phyloP scores from a whole-genome alignment of 1,140 invertebrate species.

The Brevipalpus yothersi region DNA sequence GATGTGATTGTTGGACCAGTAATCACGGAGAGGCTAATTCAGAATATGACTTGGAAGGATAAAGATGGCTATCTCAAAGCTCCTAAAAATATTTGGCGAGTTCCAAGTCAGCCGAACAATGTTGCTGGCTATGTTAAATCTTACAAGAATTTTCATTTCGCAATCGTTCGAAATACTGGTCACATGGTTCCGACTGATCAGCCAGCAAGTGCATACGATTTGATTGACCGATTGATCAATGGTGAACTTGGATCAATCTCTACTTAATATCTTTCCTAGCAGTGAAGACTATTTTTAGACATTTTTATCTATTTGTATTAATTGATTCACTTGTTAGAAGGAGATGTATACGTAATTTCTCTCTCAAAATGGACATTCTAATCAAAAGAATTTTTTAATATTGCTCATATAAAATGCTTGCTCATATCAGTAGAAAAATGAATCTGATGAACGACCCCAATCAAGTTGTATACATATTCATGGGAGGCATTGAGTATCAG shows the following conservation, averaged over 20 bases:
- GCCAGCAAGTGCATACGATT: constrained; percentile 43
- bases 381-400: too few species aligned
- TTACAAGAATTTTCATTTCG: constrained; percentile 43
- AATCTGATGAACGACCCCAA: too few species aligned
- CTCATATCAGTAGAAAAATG: too few species aligned
- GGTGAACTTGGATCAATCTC: background rate
- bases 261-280: too few species aligned
- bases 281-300: too few species aligned
- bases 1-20: constrained; percentile 66
- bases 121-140: constrained; percentile 50
- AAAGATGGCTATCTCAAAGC: constrained; percentile 35
- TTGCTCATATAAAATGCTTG: too few species aligned
- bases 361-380: too few species aligned
- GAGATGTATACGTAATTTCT: too few species aligned
- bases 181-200: constrained; percentile 62
- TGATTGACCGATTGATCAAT: constrained; percentile 44
- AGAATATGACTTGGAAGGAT: constrained; percentile 35
- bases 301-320: too few species aligned
- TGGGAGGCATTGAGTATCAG: too few species aligned
- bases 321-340: too few species aligned
- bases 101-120: constrained; percentile 27
- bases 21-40: constrained; percentile 41
- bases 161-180: constrained; percentile 52
- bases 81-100: constrained; percentile 34
- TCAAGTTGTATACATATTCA: too few species aligned